Conservation (phyloP, 1,140 invertebrate species). For the Carposina sasakii region DNA sequence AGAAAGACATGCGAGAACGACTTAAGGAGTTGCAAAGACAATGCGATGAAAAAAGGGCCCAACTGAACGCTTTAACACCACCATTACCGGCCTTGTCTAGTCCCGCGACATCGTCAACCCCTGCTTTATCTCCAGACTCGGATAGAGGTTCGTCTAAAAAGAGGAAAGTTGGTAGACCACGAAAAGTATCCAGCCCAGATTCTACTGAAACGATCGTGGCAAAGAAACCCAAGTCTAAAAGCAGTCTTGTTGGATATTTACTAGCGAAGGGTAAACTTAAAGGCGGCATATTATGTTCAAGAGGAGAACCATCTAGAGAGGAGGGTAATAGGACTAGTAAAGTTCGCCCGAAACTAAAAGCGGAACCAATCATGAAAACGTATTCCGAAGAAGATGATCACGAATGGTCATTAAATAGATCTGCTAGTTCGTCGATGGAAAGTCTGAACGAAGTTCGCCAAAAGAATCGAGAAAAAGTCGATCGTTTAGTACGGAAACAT, state of each 20-base stretch:
- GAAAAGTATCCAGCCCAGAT: constrained; percentile 79
- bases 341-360: constrained; percentile 79
- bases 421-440: constrained; percentile 69
- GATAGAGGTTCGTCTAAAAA: constrained; percentile 80
- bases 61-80: constrained; percentile 80
- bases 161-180: constrained; percentile 86
- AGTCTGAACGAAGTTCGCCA: constrained; percentile 66
- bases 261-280: constrained; percentile 77
- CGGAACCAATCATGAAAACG: constrained; percentile 77
- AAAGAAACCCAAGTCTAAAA: constrained; percentile 81
- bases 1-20: constrained; percentile 84
- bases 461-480: constrained; percentile 67
- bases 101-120: constrained; percentile 47
- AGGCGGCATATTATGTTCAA: constrained; percentile 67
- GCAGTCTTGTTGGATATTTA: constrained; percentile 77
- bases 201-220: constrained; percentile 86
- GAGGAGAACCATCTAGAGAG: constrained; percentile 69
- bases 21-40: constrained; percentile 86
- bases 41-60: constrained; percentile 87
- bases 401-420: constrained; percentile 59
- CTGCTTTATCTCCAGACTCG: constrained; percentile 58
- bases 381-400: constrained; percentile 73
- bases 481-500: constrained; percentile 61
- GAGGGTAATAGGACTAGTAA: constrained; percentile 69
- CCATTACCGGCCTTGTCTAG: constrained; percentile 40